Evolutionary conservation across 2,888 invertebrate species (phyloP).

Genomic region (Nezara viridula): DNA sequence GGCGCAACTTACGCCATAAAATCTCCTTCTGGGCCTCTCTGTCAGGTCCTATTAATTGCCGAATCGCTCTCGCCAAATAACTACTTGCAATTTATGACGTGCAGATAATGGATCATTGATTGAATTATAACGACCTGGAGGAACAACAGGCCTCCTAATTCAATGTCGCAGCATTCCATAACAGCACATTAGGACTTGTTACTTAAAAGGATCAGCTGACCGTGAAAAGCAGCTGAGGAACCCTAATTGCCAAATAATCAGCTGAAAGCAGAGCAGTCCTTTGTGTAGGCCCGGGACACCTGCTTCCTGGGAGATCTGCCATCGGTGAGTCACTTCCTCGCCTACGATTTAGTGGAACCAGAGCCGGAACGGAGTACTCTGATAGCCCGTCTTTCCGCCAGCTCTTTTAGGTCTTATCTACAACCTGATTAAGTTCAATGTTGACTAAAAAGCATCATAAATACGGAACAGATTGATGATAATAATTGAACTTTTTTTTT

Average conservation of each 20-base stretch:
- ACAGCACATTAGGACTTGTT: not conserved
- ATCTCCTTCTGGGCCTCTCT: no score
- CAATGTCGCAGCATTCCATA: not conserved
- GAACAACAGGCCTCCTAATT: not conserved
- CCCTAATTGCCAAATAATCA: conserved; percentile 38
- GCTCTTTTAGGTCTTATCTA: not conserved
- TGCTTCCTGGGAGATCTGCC: conserved; percentile 36
- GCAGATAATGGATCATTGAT: not conserved
- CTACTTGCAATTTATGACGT: no score
- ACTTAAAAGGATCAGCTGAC: not conserved
- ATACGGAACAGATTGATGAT: not conserved
- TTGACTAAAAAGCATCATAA: not conserved
- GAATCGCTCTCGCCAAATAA: no score
- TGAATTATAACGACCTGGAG: not conserved
- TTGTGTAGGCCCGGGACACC: conserved; percentile 20
- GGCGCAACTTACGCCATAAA: no score
- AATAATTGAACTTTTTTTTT: not conserved
- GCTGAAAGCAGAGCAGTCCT: not conserved
- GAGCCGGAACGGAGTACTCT: not conserved
- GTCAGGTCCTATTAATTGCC: no score
- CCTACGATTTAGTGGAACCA: conserved; percentile 19
- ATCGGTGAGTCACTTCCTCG: conserved; percentile 30
- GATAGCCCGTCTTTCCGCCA: not conserved
- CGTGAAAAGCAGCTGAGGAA: not conserved
- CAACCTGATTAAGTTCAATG: not conserved